Evolutionary conservation across 2,888 invertebrate species (phyloP).

Genomic region (Dendrolimus houi): DNA sequence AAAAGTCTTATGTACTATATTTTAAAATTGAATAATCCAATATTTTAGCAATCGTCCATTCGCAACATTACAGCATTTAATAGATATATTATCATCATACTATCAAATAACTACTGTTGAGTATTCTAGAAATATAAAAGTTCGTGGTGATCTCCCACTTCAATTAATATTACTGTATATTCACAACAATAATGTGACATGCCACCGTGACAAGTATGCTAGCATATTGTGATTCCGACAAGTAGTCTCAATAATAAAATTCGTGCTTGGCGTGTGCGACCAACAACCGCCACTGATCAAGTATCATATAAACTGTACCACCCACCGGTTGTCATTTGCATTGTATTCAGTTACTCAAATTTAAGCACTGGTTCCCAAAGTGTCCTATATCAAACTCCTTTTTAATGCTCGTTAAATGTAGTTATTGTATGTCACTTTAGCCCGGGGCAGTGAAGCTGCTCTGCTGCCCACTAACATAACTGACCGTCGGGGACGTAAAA

Average conservation of each 20-base stretch:
- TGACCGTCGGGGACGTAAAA: no score
- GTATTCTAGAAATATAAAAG: constrained; percentile 12
- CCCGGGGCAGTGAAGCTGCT: no score
- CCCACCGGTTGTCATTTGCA: constrained; percentile 54
- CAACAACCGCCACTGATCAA: constrained; percentile 61
- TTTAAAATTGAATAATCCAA: no score
- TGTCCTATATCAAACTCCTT: no score
- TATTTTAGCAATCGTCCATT: no score
- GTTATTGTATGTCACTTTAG: no score
- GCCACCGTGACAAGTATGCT: constrained; percentile 23
- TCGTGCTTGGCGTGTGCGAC: constrained; percentile 55
- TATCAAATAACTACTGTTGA: not conserved
- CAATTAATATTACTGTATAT: constrained; percentile 13
- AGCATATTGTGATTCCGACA: constrained; percentile 30
- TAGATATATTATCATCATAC: no score
- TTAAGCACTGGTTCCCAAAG: not conserved
- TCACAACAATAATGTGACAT: constrained; percentile 22
- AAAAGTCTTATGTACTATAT: no score
- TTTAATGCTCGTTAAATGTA: no score
- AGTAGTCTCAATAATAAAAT: constrained; percentile 57
- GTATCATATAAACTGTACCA: constrained; percentile 52
- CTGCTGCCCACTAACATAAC: no score
- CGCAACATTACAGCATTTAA: no score
- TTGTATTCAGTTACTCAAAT: constrained; percentile 28
- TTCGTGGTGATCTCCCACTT: constrained; percentile 22